phyloP scores from a whole-genome alignment of 2,797 vertebrate species.

The Gallirallus australis region DNA sequence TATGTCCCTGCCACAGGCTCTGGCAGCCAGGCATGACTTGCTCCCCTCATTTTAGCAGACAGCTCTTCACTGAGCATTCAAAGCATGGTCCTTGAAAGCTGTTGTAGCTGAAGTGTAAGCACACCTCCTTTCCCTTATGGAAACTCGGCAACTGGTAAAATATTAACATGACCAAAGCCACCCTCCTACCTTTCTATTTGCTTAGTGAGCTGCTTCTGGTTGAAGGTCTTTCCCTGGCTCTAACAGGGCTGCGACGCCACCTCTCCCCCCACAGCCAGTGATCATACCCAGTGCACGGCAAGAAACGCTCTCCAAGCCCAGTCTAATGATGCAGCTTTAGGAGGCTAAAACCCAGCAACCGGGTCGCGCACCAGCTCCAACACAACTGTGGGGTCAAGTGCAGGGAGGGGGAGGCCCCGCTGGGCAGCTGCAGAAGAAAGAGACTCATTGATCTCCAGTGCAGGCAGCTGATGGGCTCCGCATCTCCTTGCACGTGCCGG shows the following conservation, averaged over 20 bases:
- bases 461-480: conserved; percentile 67
- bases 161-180: conserved; percentile 76
- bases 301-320: conserved; percentile 14
- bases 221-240: conserved; percentile 3
- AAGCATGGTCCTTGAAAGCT: not conserved
- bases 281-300: not conserved
- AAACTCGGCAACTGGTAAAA: conserved; percentile 73
- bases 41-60: not conserved
- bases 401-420: conserved; percentile 41
- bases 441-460: conserved; percentile 44
- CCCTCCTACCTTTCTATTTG: conserved; percentile 53
- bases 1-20: not conserved
- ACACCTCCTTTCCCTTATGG: not conserved
- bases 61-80: not conserved
- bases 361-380: not conserved
- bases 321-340: not conserved
- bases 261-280: fast-evolving
- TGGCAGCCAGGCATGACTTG: not conserved
- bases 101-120: not conserved
- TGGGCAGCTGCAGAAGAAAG: conserved; percentile 76
- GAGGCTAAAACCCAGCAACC: not conserved
- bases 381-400: conserved; percentile 72
- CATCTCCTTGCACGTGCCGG: not conserved
- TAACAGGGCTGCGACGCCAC: not conserved
- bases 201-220: conserved; percentile 56